phyloP scores from a whole-genome alignment of 2,113 vertebrate genomes.

The Morone chrysops region DNA sequence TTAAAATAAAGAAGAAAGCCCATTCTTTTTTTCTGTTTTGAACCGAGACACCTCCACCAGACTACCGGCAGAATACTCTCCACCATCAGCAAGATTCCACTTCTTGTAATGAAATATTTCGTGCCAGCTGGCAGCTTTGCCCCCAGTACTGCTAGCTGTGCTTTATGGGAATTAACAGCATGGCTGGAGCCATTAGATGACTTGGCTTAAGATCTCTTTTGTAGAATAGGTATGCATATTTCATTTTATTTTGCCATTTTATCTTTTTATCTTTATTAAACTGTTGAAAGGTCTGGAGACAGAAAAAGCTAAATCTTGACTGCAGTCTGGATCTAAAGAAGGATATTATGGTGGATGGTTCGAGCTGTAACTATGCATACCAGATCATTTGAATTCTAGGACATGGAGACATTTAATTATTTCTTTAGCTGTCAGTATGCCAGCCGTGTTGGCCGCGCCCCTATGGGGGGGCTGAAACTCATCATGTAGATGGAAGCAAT shows the following conservation, averaged over 20 bases:
- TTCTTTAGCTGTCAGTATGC: conserved; percentile 49
- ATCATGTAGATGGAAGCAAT: conserved; percentile 75
- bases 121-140: conserved; percentile 73
- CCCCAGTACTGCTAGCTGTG: conserved; percentile 27
- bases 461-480: conserved; percentile 35
- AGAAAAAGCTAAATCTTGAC: background rate
- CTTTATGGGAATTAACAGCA: conserved; percentile 57
- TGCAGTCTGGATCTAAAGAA: background rate
- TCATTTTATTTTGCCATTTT: conserved; percentile 6
- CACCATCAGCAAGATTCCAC: conserved; percentile 70
- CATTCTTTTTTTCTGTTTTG: background rate
- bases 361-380: background rate
- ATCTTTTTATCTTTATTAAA: background rate
- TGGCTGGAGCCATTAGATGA: conserved; percentile 32
- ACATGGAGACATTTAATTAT: conserved; percentile 42
- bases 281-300: background rate
- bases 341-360: background rate
- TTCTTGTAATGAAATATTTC: conserved; percentile 69
- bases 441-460: conserved; percentile 44
- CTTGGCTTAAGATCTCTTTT: conserved; percentile 41
- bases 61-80: conserved; percentile 20
- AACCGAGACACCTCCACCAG: conserved; percentile 5
- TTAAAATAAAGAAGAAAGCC: conserved; percentile 11
- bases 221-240: conserved; percentile 18
- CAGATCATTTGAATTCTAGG: conserved; percentile 54